A percentile compares a stretch with the other conserved stretches of the same genome.
phyloP scores from a whole-genome alignment of 2,113 vertebrate genomes.

The Phrynosoma blainvillii region DNA sequence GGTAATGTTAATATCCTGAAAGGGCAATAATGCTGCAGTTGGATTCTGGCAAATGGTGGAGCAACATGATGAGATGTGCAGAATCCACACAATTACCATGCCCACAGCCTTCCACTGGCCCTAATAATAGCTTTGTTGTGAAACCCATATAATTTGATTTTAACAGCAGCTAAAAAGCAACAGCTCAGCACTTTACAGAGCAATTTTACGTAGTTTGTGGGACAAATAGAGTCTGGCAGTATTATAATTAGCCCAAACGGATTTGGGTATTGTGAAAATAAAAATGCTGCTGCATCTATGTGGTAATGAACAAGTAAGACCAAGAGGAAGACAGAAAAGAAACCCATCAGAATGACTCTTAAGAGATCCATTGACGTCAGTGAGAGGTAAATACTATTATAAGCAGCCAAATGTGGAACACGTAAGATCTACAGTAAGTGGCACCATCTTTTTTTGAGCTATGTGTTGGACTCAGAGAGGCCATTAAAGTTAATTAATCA shows the following conservation, averaged over 20 bases:
- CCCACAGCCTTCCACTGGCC: constrained; percentile 53
- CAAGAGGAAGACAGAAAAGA: constrained; percentile 2
- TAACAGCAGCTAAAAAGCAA: constrained; percentile 57
- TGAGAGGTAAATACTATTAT: background rate
- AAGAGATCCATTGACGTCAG: background rate
- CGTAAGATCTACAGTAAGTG: too few relatives aligned
- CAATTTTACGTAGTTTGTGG: constrained; percentile 44
- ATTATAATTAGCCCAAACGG: constrained; percentile 32
- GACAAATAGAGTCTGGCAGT: constrained; percentile 49
- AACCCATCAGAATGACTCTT: background rate
- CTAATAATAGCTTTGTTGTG: constrained; percentile 65
- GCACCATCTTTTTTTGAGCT: too few relatives aligned
- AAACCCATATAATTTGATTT: constrained; percentile 61
- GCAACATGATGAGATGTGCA: constrained; percentile 58
- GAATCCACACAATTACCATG: constrained; percentile 47
- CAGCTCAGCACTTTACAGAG: constrained; percentile 52
- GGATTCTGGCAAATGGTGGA: constrained; percentile 36
- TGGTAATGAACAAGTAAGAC: constrained; percentile 20
- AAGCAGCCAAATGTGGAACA: background rate
- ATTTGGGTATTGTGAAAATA: constrained; percentile 20
- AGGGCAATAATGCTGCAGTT: constrained; percentile 38
- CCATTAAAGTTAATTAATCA: background rate
- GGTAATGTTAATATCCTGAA: constrained; percentile 29
- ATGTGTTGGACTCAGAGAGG: background rate
- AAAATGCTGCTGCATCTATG: constrained; percentile 8